Conservation (phyloP, 2,888 invertebrate species). For the Pheosia tremula region DNA sequence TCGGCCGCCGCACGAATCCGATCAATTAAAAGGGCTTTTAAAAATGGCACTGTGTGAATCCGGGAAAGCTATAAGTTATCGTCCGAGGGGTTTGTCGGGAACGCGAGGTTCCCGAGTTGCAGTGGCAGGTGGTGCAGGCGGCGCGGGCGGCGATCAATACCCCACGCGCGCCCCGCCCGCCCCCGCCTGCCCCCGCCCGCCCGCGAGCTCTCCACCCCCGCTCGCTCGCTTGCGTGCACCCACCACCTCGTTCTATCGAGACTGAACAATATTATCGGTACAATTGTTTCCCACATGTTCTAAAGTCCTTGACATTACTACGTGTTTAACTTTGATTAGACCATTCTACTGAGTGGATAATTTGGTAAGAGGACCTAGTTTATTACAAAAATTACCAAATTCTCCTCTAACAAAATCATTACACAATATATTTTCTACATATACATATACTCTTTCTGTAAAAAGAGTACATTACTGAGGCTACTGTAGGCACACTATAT, state of each 20-base stretch:
- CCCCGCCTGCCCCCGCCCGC: conserved; percentile 28
- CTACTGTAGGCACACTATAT: background rate
- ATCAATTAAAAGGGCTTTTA: conserved; percentile 2
- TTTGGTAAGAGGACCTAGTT: too few species aligned
- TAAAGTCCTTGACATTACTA: background rate
- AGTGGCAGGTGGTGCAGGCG: conserved; percentile 68
- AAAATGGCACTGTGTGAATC: background rate
- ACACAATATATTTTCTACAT: too few species aligned
- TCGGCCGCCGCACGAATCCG: background rate
- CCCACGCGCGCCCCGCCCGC: conserved; percentile 38
- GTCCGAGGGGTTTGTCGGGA: conserved; percentile 22
- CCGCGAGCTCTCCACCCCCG: conserved; percentile 18
- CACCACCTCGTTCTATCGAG: conserved; percentile 20
- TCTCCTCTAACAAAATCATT: too few species aligned
- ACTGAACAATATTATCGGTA: conserved; percentile 14
- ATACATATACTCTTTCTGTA: too few species aligned
- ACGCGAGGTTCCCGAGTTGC: conserved; percentile 58
- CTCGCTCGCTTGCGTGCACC: conserved; percentile 29
- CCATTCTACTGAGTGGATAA: too few species aligned
- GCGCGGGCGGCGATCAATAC: conserved; percentile 63
- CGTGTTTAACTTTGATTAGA: background rate
- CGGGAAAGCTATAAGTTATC: background rate
- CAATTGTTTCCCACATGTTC: conserved; percentile 10
- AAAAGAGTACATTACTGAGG: background rate
- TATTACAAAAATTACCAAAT: too few species aligned